A percentile compares a stretch with the other conserved stretches of the same genome.
Conservation (phyloP, 2,113 vertebrate genomes). For the Actenoides lindsayi region DNA sequence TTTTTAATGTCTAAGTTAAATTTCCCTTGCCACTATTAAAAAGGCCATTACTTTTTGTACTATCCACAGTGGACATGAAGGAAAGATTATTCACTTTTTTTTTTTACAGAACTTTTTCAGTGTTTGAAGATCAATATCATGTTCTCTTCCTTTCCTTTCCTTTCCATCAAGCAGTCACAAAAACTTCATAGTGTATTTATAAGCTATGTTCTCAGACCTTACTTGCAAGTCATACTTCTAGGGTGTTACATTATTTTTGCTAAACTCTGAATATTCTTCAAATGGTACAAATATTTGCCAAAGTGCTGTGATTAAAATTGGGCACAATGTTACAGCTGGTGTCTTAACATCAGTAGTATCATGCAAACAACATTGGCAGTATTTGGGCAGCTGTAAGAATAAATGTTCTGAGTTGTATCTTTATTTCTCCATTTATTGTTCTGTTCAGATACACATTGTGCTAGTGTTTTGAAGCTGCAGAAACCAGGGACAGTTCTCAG, state of each 20-base stretch:
- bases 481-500: not conserved
- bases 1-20: conserved; percentile 4
- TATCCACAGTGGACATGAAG: not conserved
- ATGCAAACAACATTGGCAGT: not conserved
- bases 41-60: not conserved
- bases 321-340: not conserved
- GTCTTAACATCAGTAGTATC: not conserved
- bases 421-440: not conserved
- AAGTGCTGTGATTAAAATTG: not conserved
- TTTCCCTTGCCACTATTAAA: conserved; percentile 16
- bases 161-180: not conserved
- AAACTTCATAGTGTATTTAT: not conserved
- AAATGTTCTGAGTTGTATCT: not conserved
- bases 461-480: not conserved
- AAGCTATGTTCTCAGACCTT: not conserved
- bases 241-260: not conserved
- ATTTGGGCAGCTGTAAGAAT: not conserved
- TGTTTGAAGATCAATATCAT: not conserved
- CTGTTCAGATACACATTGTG: not conserved
- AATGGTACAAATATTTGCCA: not conserved
- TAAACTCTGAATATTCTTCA: not conserved
- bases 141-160: not conserved
- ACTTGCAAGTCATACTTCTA: not conserved
- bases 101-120: not conserved
- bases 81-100: not conserved